Evolutionary conservation across 2,797 vertebrate genomes (phyloP).

Genomic region (Synanceia verrucosa): DNA sequence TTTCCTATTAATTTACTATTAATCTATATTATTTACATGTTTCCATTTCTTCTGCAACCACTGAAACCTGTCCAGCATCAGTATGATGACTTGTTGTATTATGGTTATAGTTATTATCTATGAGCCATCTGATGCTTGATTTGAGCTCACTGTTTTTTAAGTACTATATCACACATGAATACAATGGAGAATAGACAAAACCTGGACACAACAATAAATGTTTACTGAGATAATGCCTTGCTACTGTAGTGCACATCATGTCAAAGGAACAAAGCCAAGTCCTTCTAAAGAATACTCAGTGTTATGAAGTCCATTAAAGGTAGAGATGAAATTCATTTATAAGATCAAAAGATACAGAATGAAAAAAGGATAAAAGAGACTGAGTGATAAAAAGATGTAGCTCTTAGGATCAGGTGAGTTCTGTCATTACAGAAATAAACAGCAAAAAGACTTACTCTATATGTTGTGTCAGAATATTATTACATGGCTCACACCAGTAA

Average conservation of each 20-base stretch:
- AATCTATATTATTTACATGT: no score
- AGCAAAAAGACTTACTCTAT: no score
- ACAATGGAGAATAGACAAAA: not conserved
- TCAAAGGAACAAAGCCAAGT: slow-evolving; percentile 12
- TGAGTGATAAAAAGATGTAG: slow-evolving; percentile 34
- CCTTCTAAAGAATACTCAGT: not conserved
- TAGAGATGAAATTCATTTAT: slow-evolving; percentile 23
- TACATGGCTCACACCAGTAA: not conserved
- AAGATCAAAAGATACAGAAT: slow-evolving; percentile 40
- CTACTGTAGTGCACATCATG: not conserved
- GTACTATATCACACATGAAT: not conserved
- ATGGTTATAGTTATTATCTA: not conserved
- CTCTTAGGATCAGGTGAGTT: slow-evolving; percentile 8
- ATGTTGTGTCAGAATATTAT: slow-evolving; percentile 8
- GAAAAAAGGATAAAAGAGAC: slow-evolving; percentile 50
- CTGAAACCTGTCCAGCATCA: no score
- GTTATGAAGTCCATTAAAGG: slow-evolving; percentile 17
- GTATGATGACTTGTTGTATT: no score
- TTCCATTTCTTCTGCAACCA: no score
- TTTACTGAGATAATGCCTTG: not conserved
- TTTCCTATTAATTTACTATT: no score
- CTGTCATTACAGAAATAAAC: slow-evolving; percentile 18
- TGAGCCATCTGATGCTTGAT: not conserved
- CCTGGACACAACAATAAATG: not conserved
- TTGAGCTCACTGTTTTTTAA: not conserved